These are phyloP conservation scores for Panagrolaimus sp. DNA, from an alignment of 1,140 invertebrate genomes.

Conservation along the genomic window DNA sequence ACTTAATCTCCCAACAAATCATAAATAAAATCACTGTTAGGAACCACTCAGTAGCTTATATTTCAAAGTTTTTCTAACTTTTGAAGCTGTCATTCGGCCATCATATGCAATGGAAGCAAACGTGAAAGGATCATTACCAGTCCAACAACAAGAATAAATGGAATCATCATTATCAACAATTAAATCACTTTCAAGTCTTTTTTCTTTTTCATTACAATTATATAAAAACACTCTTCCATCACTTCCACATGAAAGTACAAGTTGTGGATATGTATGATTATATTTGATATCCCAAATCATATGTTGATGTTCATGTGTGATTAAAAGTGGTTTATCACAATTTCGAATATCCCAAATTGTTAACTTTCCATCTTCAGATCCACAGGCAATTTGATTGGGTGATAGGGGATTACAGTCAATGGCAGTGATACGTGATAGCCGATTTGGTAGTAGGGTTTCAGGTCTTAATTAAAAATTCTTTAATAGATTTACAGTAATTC, in stretches of 20 bases:
- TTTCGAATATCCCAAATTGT: conserved; percentile 7
- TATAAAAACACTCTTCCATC: not conserved
- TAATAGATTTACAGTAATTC: too few species aligned
- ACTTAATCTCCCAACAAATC: too few species aligned
- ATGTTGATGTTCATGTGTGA: not conserved
- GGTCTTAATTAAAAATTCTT: too few species aligned
- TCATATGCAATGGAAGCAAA: conserved; percentile 1
- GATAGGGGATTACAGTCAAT: not conserved
- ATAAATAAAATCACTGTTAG: not conserved
- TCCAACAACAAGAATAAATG: not conserved
- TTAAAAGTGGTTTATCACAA: not conserved
- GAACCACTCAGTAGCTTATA: not conserved
- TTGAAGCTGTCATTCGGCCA: not conserved
- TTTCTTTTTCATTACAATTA: not conserved
- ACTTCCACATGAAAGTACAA: not conserved
- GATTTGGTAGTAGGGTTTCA: not conserved
- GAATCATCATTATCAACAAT: conserved; percentile 5
- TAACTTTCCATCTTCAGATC: not conserved
- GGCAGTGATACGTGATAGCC: not conserved
- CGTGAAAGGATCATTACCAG: conserved; percentile 6
- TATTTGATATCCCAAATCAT: not conserved
- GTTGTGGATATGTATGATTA: not conserved
- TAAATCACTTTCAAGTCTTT: not conserved
- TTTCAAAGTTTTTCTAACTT: conserved; percentile 5
- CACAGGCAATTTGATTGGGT: not conserved